phyloP scores from a whole-genome alignment of 2,113 vertebrate genomes.

The Nibea albiflora region DNA sequence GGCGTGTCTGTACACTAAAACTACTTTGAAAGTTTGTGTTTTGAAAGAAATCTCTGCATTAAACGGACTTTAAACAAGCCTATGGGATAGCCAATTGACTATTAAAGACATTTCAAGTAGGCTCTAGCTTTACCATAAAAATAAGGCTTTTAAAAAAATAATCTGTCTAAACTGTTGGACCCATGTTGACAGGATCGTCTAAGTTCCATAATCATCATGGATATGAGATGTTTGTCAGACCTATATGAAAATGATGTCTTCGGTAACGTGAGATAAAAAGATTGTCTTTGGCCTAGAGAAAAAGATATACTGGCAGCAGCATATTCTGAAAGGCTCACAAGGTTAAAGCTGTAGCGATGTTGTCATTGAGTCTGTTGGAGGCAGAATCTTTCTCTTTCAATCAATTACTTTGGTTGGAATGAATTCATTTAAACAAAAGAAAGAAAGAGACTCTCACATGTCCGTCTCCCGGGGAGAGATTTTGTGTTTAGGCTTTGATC shows the following conservation, averaged over 20 bases:
- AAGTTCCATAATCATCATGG: too few species aligned
- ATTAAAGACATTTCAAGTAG: too few species aligned
- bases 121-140: too few species aligned
- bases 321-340: background rate
- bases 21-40: too few species aligned
- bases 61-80: too few species aligned
- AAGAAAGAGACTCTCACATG: background rate
- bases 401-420: background rate
- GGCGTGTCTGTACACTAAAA: too few species aligned
- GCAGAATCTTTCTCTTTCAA: conserved; percentile 3
- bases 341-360: background rate
- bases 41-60: too few species aligned
- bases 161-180: too few species aligned
- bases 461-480: conserved; percentile 6
- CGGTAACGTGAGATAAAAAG: background rate
- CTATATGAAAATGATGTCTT: background rate
- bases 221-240: too few species aligned
- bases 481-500: conserved; percentile 23
- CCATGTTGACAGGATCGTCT: too few species aligned
- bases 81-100: too few species aligned
- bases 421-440: conserved; percentile 1
- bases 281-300: background rate
- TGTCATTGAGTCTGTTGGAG: background rate
- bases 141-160: too few species aligned
- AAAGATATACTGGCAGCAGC: background rate